Percentiles rank a stretch among this genome's conserved stretches.
These are phyloP conservation scores for Neodiprion virginianus DNA, from an alignment of 1,140 invertebrate genomes.

Conservation along the genomic window DNA sequence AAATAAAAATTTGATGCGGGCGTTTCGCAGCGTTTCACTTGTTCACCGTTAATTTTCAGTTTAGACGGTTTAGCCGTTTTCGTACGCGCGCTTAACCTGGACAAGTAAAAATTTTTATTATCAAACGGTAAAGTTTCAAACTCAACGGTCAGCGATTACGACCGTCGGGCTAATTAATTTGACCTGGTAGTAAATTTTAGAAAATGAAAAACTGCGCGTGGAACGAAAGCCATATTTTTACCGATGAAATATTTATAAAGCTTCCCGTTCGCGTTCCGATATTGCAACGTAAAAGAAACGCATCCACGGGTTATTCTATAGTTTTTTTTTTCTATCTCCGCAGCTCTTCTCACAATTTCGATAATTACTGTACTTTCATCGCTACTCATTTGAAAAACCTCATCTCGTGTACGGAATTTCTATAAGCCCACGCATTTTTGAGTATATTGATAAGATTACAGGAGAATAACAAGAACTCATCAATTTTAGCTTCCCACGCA, in stretches of 20 bases:
- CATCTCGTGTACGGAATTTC: too few species aligned
- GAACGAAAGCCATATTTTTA: not conserved
- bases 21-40: too few species aligned
- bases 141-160: conserved; percentile 2
- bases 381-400: too few species aligned
- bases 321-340: not conserved
- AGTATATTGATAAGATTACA: too few species aligned
- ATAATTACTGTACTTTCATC: not conserved
- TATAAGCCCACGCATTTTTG: too few species aligned
- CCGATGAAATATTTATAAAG: conserved; percentile 3
- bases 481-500: too few species aligned
- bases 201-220: not conserved
- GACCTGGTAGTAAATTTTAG: not conserved
- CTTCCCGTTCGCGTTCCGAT: not conserved
- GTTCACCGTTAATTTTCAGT: too few species aligned
- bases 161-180: conserved; percentile 2
- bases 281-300: too few species aligned
- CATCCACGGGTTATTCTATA: not conserved
- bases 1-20: too few species aligned
- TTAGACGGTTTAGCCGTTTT: too few species aligned
- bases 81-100: too few species aligned
- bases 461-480: too few species aligned
- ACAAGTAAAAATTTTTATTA: not conserved
- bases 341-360: not conserved
- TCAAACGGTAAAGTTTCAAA: conserved; percentile 4